A percentile compares a stretch with the other conserved stretches of the same genome.
Conservation (phyloP, 2,888 invertebrate species). For the Polia nebulosa region DNA sequence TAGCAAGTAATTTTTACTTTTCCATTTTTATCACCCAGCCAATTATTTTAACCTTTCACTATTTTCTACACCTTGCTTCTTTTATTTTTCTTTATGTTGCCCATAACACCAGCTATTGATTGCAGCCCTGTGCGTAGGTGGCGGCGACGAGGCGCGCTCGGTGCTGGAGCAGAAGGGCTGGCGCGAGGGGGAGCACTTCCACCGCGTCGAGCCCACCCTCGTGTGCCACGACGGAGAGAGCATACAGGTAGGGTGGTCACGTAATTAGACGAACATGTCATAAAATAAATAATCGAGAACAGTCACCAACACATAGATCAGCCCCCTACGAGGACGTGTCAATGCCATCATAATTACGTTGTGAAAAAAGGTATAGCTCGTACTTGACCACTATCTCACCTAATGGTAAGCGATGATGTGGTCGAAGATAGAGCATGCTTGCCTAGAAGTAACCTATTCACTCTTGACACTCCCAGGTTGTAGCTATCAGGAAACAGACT, state of each 20-base stretch:
- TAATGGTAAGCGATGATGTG: too few species aligned
- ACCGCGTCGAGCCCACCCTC: conserved; percentile 95
- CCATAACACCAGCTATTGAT: conserved; percentile 63
- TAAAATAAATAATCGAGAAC: background rate
- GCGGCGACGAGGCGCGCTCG: conserved; percentile 85
- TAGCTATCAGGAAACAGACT: too few species aligned
- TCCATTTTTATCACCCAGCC: background rate
- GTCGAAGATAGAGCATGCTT: too few species aligned
- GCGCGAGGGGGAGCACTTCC: conserved; percentile 94
- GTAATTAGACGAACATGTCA: background rate
- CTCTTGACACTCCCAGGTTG: too few species aligned
- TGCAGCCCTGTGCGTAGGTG: conserved; percentile 81
- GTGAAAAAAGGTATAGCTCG: too few species aligned
- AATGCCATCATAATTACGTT: too few species aligned
- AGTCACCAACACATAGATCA: background rate
- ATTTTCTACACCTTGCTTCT: conserved; percentile 32
- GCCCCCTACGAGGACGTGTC: too few species aligned
- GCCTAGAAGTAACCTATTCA: too few species aligned
- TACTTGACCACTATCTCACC: too few species aligned
- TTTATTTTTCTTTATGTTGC: conserved; percentile 58
- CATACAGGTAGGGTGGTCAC: conserved; percentile 93
- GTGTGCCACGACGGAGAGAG: conserved; percentile 98
- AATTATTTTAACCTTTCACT: background rate
- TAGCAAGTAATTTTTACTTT: background rate
- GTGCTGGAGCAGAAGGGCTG: conserved; percentile 93